Percentiles rank a stretch among this genome's conserved stretches.
Conservation (phyloP, 2,888 invertebrate genomes). For the Acronicta alni region DNA sequence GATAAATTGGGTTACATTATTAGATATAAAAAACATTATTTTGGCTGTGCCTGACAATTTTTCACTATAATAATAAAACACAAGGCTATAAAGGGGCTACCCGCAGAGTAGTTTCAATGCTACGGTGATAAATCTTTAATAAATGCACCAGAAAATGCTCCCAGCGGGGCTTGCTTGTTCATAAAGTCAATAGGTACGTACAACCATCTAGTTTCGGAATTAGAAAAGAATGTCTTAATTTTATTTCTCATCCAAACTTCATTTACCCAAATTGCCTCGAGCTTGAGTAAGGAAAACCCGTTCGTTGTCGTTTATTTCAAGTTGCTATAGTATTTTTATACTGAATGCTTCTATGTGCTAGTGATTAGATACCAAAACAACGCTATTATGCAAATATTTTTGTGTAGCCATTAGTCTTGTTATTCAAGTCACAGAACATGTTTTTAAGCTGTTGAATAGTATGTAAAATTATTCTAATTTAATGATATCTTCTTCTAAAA, state of each 20-base stretch:
- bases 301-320: slow-evolving; percentile 54
- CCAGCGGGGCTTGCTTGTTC: slow-evolving; percentile 64
- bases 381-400: slow-evolving; percentile 69
- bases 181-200: slow-evolving; percentile 67
- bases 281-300: slow-evolving; percentile 51
- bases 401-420: slow-evolving; percentile 60
- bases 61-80: slow-evolving; percentile 60
- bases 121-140: slow-evolving; percentile 65
- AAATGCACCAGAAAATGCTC: slow-evolving; percentile 67
- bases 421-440: slow-evolving; percentile 59
- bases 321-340: slow-evolving; percentile 49
- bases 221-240: slow-evolving; percentile 67
- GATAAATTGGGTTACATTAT: slow-evolving; percentile 23
- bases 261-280: slow-evolving; percentile 50
- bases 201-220: slow-evolving; percentile 63
- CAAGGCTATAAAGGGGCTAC: slow-evolving; percentile 59
- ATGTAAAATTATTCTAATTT: slow-evolving; percentile 41
- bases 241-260: slow-evolving; percentile 56
- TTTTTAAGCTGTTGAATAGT: slow-evolving; percentile 46
- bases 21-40: slow-evolving; percentile 25
- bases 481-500: slow-evolving; percentile 22
- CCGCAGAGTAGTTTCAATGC: slow-evolving; percentile 67
- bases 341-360: slow-evolving; percentile 43
- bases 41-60: slow-evolving; percentile 32
- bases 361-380: slow-evolving; percentile 59